Evolutionary conservation across 2,797 vertebrate species (phyloP), one percentile per base, ranked within the genome.

Genomic region (Mycteria americana): DNA sequence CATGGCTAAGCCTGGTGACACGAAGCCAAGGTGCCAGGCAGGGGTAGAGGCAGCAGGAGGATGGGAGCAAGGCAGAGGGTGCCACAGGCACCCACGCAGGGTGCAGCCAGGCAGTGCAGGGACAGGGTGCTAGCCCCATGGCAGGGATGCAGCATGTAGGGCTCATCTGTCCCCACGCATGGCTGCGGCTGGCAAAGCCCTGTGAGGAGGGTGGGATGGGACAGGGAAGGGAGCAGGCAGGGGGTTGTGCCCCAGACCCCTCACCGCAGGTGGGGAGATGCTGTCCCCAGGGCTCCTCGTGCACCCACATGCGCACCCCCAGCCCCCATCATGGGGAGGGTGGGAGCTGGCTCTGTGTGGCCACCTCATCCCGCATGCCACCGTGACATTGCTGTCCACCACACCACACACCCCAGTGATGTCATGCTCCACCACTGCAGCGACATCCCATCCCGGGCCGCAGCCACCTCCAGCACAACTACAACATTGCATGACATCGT

Each of bases 341-440:
- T 35, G 46, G 21, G 41, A 73, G 31, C 30, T 21, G 13, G 9
- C 8, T 18, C 57, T 48, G 27, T 19, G 22, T 1, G 2, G 67
- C 50, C 25, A 12, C 37, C 18, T 75, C 16, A 2, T 50, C 57
- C 69, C 0, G 0, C 33, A 2, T 4, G 11, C 46, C 81, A 69
- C 60, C 0, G 0, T 68, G 68, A 72, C 62, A 65, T 6, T 15
- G 53, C 80, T 7, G 11, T n/a, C 84, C 69, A 51, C n/a, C 54
- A 41, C n/a, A 48, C 39, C 50, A 18, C 0, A 0, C 50, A 27
- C 69, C 88, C 92, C 51, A 73, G 70, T 85, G 37, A 73, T 41
- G 84, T 89, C 81, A 94, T 5, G 11, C 51, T 48, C 75, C 70
- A 74, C 75, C 60, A 76, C 95, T 91, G 95, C 95, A 73, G 92